Conservation (phyloP, 2,888 invertebrate species). For the Tortrix viridana region DNA sequence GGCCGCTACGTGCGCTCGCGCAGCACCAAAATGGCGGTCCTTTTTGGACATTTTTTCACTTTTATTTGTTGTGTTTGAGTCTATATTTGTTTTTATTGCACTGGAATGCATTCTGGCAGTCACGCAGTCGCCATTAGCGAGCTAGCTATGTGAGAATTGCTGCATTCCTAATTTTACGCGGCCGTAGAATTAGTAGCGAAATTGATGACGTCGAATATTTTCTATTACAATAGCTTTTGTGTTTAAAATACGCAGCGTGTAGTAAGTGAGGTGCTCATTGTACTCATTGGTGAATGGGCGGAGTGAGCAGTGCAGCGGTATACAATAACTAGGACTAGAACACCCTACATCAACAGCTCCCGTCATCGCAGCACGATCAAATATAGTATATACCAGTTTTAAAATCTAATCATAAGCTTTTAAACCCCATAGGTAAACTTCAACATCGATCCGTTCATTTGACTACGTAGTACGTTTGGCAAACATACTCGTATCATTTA, state of each 20-base stretch:
- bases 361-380: too few species aligned
- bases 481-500: too few species aligned
- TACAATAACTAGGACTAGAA: too few species aligned
- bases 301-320: too few species aligned
- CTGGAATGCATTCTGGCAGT: constrained; percentile 69
- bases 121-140: constrained; percentile 75
- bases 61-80: constrained; percentile 72
- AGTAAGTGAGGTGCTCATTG: too few species aligned
- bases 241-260: not conserved
- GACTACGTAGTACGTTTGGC: too few species aligned
- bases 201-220: constrained; percentile 21
- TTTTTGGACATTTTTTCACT: constrained; percentile 62
- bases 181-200: constrained; percentile 9
- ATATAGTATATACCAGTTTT: too few species aligned
- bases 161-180: constrained; percentile 44
- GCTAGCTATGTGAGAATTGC: constrained; percentile 48
- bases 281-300: too few species aligned
- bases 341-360: too few species aligned
- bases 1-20: constrained; percentile 66
- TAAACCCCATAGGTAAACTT: too few species aligned
- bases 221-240: constrained; percentile 35
- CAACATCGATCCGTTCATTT: too few species aligned
- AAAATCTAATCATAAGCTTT: too few species aligned
- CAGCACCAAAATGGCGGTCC: constrained; percentile 57
- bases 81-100: constrained; percentile 82